Base-by-base conservation (phyloP, 64 coral and sea anemone genomes). In the Pachyseris speciosa region DNA sequence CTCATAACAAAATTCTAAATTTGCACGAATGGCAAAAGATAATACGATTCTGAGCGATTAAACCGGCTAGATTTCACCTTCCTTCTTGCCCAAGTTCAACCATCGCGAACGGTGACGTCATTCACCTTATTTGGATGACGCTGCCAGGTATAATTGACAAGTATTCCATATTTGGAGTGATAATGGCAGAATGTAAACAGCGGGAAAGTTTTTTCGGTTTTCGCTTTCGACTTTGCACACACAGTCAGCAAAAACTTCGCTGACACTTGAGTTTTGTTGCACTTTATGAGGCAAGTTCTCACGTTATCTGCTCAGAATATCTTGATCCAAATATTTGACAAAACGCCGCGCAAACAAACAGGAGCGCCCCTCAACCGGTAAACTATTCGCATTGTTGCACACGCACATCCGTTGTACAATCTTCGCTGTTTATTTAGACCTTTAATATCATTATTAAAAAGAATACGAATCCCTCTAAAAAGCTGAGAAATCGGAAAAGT, bases 91-190 rank as follows among this genome's bases (percentile, higher is more conserved):
- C 55, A 81, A 81, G 77, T 63, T 81, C 77, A 81, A 81, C 51
- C 51, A 81, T 61, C 53, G 53, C 20, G 55, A 61, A 61, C 95
- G 63, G 75, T 96, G 90, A 96, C 95, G 91, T 96, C 95, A 96
- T 79, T 41, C 37, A 59, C 95, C 95, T 61, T 90, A 93, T 93
- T 72, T 93, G 95, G 89, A 34, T 29, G 25, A 22, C 40, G 47
- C 20, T 74, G 89, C 84, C 89, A 92, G 89, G 95, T 88, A 89
- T 38, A 64, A 89, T 78, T 81, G 50, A 93, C 79, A 85, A 25
- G 2, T 65, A 25, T 29, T 12, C 89, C 89, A 84, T 84, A 92
- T 92, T 63, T 92, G 89, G 89, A 49, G 28, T 16, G 26, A 81
- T 40, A 52, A 9, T 20, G 12, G 13, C 28, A 80, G 51, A 80